These are phyloP conservation scores for Saturnia japonica DNA, from an alignment of 2,888 invertebrate species.

Conservation along the genomic window DNA sequence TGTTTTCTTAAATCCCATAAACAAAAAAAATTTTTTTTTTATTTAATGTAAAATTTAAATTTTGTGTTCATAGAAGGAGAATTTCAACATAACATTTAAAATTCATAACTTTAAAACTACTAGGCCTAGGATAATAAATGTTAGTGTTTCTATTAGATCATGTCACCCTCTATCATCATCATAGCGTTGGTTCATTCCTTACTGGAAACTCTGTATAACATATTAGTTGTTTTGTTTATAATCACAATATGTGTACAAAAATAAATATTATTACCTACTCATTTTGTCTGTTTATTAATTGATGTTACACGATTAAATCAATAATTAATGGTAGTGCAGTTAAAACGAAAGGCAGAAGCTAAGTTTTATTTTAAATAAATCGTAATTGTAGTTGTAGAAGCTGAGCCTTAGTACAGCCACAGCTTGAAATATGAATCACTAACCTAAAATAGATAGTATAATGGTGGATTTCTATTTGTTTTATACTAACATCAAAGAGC, in stretches of 20 bases:
- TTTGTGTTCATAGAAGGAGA: too few species aligned
- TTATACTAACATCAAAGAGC: background rate
- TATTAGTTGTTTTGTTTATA: too few species aligned
- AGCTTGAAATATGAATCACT: constrained; percentile 1
- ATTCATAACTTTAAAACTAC: too few species aligned
- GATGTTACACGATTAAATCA: background rate
- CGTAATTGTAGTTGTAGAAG: background rate
- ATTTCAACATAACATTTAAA: too few species aligned
- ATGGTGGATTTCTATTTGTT: constrained; percentile 1
- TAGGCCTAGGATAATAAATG: too few species aligned
- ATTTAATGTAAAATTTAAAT: too few species aligned
- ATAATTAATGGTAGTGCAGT: background rate
- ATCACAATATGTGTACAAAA: background rate
- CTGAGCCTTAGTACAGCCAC: background rate
- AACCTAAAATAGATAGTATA: background rate
- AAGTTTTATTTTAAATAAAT: background rate
- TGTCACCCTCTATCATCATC: too few species aligned
- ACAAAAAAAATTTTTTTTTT: too few species aligned
- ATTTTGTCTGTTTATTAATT: background rate
- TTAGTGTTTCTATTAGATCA: too few species aligned
- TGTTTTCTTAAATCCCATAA: too few species aligned
- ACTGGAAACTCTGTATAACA: too few species aligned
- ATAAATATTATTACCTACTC: background rate
- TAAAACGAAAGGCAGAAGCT: background rate
- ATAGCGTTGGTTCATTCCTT: too few species aligned